Evolutionary conservation across 2,113 vertebrate species (phyloP).

Genomic region (Propithecus coquereli): DNA sequence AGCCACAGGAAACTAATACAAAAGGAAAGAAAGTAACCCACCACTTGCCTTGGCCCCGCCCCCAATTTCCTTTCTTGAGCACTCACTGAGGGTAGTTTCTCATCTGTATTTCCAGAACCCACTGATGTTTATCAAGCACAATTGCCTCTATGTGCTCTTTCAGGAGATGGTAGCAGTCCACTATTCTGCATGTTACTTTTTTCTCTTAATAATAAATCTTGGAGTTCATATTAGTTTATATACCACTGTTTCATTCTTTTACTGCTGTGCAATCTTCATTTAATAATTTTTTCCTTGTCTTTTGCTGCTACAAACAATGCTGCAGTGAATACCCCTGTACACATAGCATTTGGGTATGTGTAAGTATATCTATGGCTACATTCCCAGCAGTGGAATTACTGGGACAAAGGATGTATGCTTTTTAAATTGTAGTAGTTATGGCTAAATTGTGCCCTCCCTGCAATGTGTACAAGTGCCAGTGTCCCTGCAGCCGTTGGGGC

Average conservation of each 20-base stretch:
- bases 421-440: not conserved
- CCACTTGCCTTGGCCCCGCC: not conserved
- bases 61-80: not conserved
- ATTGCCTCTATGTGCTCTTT: not conserved
- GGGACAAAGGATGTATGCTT: no score
- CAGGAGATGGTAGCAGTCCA: not conserved
- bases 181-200: not conserved
- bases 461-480: not conserved
- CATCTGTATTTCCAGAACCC: not conserved
- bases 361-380: no score
- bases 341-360: not conserved
- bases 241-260: not conserved
- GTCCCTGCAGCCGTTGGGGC: rapidly evolving
- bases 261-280: not conserved
- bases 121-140: not conserved
- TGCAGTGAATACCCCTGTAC: not conserved
- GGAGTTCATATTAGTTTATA: not conserved
- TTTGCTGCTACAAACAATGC: not conserved
- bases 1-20: not conserved
- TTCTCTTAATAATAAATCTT: not conserved
- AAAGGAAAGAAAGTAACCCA: not conserved
- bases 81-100: not conserved
- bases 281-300: not conserved
- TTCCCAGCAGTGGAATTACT: not conserved
- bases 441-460: not conserved